A percentile compares a stretch with the other conserved stretches of the same genome.
phyloP scores from a whole-genome alignment of 2,113 vertebrate genomes.

The Pluvialis apricaria region DNA sequence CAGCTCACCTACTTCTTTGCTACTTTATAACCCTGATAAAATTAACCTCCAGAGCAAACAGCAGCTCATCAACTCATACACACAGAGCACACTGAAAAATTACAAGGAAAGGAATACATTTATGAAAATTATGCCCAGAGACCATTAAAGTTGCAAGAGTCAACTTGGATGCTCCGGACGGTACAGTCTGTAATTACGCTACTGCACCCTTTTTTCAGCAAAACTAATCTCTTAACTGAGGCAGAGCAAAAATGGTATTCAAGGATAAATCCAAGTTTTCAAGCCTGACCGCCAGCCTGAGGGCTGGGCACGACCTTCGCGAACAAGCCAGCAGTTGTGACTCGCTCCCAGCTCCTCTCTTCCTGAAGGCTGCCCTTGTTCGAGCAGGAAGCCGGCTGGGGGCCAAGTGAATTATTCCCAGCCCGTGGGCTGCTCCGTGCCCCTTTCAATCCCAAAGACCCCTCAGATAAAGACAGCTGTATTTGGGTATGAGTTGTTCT shows the following conservation, averaged over 20 bases:
- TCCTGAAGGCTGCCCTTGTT: neutral
- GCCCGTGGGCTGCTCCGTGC: neutral
- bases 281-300: neutral
- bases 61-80: neutral
- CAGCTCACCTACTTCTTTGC: neutral
- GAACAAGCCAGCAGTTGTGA: neutral
- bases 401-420: neutral
- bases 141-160: neutral
- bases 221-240: neutral
- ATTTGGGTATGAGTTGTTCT: neutral
- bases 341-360: neutral
- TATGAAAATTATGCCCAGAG: neutral
- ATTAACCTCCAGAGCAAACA: neutral
- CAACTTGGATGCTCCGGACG: neutral
- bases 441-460: neutral
- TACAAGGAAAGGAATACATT: neutral
- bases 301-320: neutral
- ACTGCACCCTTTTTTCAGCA: neutral
- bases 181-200: neutral
- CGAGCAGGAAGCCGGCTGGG: neutral
- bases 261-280: neutral
- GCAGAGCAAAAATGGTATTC: neutral
- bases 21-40: neutral
- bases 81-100: neutral
- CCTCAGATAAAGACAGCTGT: neutral